Base-by-base conservation (phyloP, 2,888 invertebrate species). In the Coelopa pilipes region DNA sequence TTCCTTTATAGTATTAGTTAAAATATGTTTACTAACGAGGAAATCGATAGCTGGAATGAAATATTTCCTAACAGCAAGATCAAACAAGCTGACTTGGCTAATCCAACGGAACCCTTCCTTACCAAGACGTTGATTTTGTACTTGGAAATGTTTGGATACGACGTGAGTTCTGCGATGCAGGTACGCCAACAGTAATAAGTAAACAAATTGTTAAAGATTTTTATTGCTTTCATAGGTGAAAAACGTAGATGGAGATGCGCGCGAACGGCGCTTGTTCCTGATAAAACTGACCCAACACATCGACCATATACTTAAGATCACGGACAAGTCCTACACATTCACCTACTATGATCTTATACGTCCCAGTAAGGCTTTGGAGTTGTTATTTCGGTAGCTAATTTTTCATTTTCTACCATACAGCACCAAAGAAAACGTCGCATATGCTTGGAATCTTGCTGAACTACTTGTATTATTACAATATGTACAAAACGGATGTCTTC, bases 301-400 rank as follows among this genome's bases (percentile, higher is more conserved):
- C 7, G 83, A 86, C 69, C 79, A 81, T 50, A 84, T 86, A n/a
- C 57, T 86, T 34, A 85, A 84, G 72, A 82, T 86, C 17, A 83
- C 83, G 0, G 85, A 84, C 75, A 85, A 85, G 15, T 77, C 78
- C 4, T 83, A 82, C 73, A 79, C 79, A 0, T 87, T 84, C 59
- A 79, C 78, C 1, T 85, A 83, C 60, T 80, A 81, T 47, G 86
- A 86, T 50, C 76, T 86, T 1, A 78, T 82, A 34, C 80, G 81
- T 47, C 86, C 86, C 72, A 81, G 86, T 86, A 78, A 80, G 81
- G 45, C 4, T 24, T 1, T 19, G 53, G 15, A 17, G 19, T 62
- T n/a, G n/a, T n/a, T n/a, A 11, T 49, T 53, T 53, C n/a, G n/a
- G n/a, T n/a, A n/a, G n/a, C n/a, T 7, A 34, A 34, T 2, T 2